Evolutionary conservation across 2,113 vertebrate genomes (phyloP).

Genomic region (Ammodytes dubius): DNA sequence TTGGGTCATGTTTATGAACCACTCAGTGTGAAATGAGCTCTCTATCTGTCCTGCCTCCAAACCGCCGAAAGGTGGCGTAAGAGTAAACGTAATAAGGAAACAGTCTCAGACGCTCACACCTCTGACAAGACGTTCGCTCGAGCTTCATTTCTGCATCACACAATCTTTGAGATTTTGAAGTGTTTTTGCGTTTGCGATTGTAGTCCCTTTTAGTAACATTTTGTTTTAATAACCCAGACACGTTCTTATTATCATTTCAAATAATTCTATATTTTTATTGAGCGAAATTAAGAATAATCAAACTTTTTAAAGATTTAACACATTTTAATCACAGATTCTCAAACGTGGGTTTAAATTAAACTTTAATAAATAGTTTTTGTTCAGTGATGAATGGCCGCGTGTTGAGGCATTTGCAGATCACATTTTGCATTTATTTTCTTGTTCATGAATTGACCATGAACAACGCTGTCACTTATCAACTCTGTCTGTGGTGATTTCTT

Average conservation of each 20-base stretch:
- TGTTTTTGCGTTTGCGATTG: not conserved
- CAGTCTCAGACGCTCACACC: slow-evolving; percentile 1
- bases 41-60: slow-evolving; percentile 1
- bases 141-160: not conserved
- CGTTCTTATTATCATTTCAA: not conserved
- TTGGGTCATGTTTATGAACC: not conserved
- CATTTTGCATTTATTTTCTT: not conserved
- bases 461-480: not conserved
- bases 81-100: slow-evolving; percentile 43
- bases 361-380: not conserved
- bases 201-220: not conserved
- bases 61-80: slow-evolving; percentile 74
- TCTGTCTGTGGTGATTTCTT: not conserved
- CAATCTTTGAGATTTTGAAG: not conserved
- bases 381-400: not conserved
- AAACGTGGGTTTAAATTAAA: not conserved
- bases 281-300: not conserved
- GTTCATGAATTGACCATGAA: too few species aligned
- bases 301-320: slow-evolving; percentile 1
- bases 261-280: not conserved
- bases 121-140: slow-evolving; percentile 1
- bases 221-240: not conserved
- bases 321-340: not conserved
- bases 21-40: not conserved
- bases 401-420: not conserved